These are phyloP conservation scores for Lasius fuliginosus DNA, from an alignment of 2,888 invertebrate species.

Conservation along the genomic window DNA sequence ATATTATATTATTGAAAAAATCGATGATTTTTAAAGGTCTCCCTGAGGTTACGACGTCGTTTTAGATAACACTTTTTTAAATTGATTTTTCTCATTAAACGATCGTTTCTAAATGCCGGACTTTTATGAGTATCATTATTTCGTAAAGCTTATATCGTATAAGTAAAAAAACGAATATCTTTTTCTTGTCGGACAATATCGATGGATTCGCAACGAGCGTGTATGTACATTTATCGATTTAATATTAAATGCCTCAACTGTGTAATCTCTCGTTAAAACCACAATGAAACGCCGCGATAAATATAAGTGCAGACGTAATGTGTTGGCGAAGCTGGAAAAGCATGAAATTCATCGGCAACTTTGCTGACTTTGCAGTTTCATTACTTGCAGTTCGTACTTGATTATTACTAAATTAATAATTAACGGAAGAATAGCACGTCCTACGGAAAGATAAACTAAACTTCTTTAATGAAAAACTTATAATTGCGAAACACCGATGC, in stretches of 20 bases:
- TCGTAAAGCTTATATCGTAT: neutral
- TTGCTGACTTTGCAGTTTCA: slow-evolving; percentile 5
- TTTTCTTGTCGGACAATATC: neutral
- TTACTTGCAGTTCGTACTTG: neutral
- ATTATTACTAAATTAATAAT: slow-evolving; percentile 4
- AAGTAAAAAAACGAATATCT: neutral
- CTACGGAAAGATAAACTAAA: neutral
- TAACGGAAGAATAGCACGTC: neutral
- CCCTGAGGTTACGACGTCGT: neutral
- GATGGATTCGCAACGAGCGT: neutral
- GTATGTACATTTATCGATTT: neutral
- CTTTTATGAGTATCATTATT: neutral
- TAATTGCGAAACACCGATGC: neutral
- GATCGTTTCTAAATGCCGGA: neutral
- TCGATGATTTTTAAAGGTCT: neutral
- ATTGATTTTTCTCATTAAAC: neutral
- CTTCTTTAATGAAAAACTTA: slow-evolving; percentile 8
- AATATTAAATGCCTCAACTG: neutral
- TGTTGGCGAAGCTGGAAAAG: slow-evolving; percentile 1
- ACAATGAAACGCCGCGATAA: slow-evolving; percentile 23
- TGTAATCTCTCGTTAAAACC: slow-evolving; percentile 14
- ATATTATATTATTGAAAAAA: neutral
- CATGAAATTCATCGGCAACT: slow-evolving; percentile 16
- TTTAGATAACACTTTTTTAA: slow-evolving; percentile 13
- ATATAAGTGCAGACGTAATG: slow-evolving; percentile 13